Percentiles rank a stretch among this genome's conserved stretches.
phyloP scores from a whole-genome alignment of 1,140 invertebrate genomes.

The Plectus sambesii region DNA sequence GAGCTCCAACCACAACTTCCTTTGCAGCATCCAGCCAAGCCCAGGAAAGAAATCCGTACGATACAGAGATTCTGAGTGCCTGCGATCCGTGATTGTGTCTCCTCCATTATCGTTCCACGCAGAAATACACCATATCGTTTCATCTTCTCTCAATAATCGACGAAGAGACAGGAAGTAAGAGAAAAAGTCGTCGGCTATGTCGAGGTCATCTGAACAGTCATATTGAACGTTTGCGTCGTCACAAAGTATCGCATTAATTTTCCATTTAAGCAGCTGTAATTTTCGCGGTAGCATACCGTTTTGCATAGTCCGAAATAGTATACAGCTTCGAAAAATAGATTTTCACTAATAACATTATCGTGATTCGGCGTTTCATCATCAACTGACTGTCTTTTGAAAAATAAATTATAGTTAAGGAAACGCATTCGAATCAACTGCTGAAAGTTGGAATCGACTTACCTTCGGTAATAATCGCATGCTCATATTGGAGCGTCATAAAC shows the following conservation, averaged over 20 bases:
- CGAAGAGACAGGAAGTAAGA: constrained; percentile 86
- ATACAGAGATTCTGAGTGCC: constrained; percentile 60
- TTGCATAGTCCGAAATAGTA: too few species aligned
- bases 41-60: constrained; percentile 96
- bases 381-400: too few species aligned
- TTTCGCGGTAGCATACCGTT: too few species aligned
- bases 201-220: constrained; percentile 72
- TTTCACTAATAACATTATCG: too few species aligned
- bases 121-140: constrained; percentile 74
- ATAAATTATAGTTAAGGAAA: too few species aligned
- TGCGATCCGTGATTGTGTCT: constrained; percentile 39
- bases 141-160: constrained; percentile 66
- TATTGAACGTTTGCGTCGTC: too few species aligned
- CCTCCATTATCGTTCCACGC: constrained; percentile 99
- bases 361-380: too few species aligned
- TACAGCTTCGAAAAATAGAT: too few species aligned
- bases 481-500: constrained; percentile 67
- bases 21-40: constrained; percentile 85
- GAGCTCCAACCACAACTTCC: constrained; percentile 68
- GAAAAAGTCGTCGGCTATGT: constrained; percentile 91
- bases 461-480: constrained; percentile 89
- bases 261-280: too few species aligned
- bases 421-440: neutral
- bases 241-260: too few species aligned
- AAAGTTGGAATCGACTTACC: constrained; percentile 53